These are phyloP conservation scores for Trachurus trachurus DNA, from an alignment of 2,797 vertebrate species.

Conservation along the genomic window DNA sequence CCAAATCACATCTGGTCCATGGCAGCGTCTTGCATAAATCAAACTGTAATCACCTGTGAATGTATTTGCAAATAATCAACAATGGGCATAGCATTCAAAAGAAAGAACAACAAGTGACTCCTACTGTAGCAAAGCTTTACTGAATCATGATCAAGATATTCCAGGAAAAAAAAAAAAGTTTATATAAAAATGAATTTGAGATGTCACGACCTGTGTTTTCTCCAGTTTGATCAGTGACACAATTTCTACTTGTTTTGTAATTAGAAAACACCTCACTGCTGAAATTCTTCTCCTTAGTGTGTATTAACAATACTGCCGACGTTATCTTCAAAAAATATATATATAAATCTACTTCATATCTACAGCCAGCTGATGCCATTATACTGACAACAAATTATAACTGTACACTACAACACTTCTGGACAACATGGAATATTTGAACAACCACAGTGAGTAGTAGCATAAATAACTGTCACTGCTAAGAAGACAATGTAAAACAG, in stretches of 20 bases:
- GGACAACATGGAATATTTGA: constrained; percentile 45
- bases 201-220: constrained; percentile 24
- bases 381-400: constrained; percentile 50
- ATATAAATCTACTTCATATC: constrained; percentile 69
- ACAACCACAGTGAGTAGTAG: constrained; percentile 51
- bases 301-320: constrained; percentile 50
- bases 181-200: constrained; percentile 68
- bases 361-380: constrained; percentile 64
- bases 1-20: constrained; percentile 3
- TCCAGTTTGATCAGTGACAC: constrained; percentile 27
- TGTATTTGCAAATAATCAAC: constrained; percentile 7
- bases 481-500: constrained; percentile 36
- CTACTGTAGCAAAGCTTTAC: constrained; percentile 73
- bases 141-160: constrained; percentile 57
- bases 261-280: constrained; percentile 44
- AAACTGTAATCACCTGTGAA: constrained; percentile 8
- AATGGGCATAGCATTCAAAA: constrained; percentile 6
- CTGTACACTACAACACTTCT: constrained; percentile 53
- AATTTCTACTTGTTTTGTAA: constrained; percentile 32
- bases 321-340: constrained; percentile 57
- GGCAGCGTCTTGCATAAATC: background rate
- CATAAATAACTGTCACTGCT: constrained; percentile 61
- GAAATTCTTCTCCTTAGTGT: constrained; percentile 26
- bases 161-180: constrained; percentile 49
- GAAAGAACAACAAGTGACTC: constrained; percentile 23